Evolutionary conservation across 2,888 invertebrate genomes (phyloP).

Genomic region (Stenodera caucasica): DNA sequence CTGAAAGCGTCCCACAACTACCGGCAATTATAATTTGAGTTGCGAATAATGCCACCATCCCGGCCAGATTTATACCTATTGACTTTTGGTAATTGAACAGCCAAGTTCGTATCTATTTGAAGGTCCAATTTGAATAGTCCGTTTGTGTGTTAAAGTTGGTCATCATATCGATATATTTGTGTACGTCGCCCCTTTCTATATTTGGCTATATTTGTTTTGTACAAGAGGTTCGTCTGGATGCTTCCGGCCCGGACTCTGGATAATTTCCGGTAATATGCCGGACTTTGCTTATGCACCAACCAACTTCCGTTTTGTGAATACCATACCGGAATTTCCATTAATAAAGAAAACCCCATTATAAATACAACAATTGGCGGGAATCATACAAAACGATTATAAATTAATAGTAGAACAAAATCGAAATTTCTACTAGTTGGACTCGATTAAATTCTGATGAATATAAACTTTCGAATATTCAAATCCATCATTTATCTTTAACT

Average conservation of each 20-base stretch:
- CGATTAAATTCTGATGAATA: background rate
- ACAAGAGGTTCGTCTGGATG: conserved; percentile 1
- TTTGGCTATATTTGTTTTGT: background rate
- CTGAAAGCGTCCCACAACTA: background rate
- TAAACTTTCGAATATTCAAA: background rate
- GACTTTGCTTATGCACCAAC: conserved; percentile 3
- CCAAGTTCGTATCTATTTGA: too few relatives aligned
- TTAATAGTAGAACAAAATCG: background rate
- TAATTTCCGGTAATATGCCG: conserved; percentile 7
- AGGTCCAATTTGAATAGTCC: background rate
- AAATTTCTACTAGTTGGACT: too few relatives aligned
- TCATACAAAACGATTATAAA: background rate
- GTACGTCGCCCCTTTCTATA: too few relatives aligned
- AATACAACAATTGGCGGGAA: background rate
- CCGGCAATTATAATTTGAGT: background rate
- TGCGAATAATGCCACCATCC: too few relatives aligned
- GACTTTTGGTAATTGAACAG: too few relatives aligned
- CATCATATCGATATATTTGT: background rate
- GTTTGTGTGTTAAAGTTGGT: background rate
- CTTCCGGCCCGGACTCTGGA: background rate
- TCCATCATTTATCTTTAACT: background rate
- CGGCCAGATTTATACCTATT: too few relatives aligned
- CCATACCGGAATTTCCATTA: background rate
- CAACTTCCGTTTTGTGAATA: background rate
- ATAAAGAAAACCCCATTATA: background rate